phyloP scores from a whole-genome alignment of 2,797 vertebrate species.

The Coregonus suidteri region DNA sequence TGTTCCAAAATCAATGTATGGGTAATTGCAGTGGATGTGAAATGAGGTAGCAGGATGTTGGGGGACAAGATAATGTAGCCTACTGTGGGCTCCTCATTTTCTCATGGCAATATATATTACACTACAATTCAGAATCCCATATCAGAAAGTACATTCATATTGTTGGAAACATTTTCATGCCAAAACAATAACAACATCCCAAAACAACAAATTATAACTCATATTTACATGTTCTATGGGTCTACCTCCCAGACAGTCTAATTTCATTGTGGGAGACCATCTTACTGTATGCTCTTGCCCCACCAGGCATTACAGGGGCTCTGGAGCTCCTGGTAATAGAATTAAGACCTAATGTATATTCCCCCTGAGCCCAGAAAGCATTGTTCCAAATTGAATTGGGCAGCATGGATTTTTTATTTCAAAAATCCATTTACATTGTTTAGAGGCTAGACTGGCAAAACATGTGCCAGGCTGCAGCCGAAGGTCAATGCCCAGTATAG shows the following conservation, averaged over 20 bases:
- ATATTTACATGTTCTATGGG: background rate
- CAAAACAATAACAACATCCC: background rate
- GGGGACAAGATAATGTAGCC: background rate
- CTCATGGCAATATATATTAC: background rate
- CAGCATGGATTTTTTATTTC: slow-evolving; percentile 71
- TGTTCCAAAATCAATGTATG: background rate
- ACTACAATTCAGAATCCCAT: background rate
- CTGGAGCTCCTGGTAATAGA: slow-evolving; percentile 59
- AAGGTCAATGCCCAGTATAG: slow-evolving; percentile 59
- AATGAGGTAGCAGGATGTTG: background rate
- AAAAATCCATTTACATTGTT: slow-evolving; percentile 70
- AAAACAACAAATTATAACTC: background rate
- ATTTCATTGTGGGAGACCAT: slow-evolving; percentile 12
- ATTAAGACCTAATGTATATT: slow-evolving; percentile 67
- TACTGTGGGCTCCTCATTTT: background rate
- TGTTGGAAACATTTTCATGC: background rate
- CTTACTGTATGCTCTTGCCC: slow-evolving; percentile 24
- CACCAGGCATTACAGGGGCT: slow-evolving; percentile 31
- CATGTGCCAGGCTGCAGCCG: slow-evolving; percentile 50
- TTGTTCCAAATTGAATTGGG: slow-evolving; percentile 58
- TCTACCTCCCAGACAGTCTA: slow-evolving; percentile 2
- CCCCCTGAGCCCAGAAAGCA: slow-evolving; percentile 43
- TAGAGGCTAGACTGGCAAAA: slow-evolving; percentile 57
- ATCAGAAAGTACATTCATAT: background rate
- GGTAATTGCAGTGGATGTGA: background rate